Conservation (phyloP, 2,797 vertebrate genomes). For the Aratinga solstitialis region DNA sequence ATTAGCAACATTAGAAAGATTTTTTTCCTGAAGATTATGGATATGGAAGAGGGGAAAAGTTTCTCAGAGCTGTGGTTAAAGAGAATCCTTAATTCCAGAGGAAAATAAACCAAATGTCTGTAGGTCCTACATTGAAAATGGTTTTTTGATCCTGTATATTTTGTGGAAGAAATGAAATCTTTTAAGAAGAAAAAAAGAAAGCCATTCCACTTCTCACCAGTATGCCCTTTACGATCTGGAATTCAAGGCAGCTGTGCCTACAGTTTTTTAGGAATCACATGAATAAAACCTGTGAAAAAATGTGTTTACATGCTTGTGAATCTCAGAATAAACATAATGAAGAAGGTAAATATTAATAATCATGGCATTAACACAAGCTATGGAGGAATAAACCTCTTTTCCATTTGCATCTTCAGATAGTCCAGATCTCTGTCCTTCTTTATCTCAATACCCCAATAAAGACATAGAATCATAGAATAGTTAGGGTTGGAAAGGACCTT, state of each 20-base stretch:
- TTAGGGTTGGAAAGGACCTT: no score
- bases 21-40: not conserved
- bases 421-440: not conserved
- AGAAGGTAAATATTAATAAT: not conserved
- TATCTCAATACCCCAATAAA: not conserved
- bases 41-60: not conserved
- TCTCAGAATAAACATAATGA: not conserved
- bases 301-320: not conserved
- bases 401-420: not conserved
- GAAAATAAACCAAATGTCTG: not conserved
- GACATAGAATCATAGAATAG: no score
- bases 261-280: not conserved
- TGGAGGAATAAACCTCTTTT: not conserved
- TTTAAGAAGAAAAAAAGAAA: not conserved
- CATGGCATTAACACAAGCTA: not conserved
- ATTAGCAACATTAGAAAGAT: not conserved
- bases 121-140: not conserved
- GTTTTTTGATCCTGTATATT: not conserved
- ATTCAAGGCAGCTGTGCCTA: not conserved
- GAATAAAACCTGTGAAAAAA: not conserved
- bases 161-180: not conserved
- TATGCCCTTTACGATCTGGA: not conserved
- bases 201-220: not conserved
- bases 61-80: not conserved
- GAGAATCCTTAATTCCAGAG: not conserved